Evolutionary conservation across 1,140 invertebrate species (phyloP).

Genomic region (Hyphantria cunea): DNA sequence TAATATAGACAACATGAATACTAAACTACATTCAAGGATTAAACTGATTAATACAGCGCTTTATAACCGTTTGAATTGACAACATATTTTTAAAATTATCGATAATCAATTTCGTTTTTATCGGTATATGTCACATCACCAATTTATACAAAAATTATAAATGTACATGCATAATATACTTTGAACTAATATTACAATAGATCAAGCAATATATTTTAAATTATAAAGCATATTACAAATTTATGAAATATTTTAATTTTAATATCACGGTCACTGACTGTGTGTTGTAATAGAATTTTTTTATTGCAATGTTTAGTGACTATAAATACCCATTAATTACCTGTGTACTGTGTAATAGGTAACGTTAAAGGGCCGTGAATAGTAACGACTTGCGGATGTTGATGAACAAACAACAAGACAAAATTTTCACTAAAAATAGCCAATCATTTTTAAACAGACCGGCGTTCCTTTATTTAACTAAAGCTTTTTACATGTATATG

Average conservation of each 20-base stretch:
- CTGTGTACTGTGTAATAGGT: no score
- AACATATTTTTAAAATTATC: background rate
- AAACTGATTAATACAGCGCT: background rate
- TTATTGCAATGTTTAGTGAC: conserved; percentile 3
- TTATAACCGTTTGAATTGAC: background rate
- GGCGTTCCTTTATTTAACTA: background rate
- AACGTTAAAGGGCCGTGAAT: no score
- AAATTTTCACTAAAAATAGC: background rate
- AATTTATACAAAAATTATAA: no score
- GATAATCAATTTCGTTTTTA: background rate
- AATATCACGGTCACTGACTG: background rate
- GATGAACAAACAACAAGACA: no score
- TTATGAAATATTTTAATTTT: background rate
- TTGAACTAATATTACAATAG: conserved; percentile 6
- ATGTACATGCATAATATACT: no score
- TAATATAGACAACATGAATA: conserved; percentile 29
- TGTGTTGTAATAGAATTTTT: conserved; percentile 1
- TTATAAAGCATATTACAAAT: background rate
- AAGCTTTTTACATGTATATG: no score
- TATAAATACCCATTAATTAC: background rate
- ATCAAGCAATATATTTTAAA: background rate
- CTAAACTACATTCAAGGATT: conserved; percentile 22
- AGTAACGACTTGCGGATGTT: no score
- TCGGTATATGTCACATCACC: no score
- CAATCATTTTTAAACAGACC: background rate